Percentiles rank a stretch among this genome's conserved stretches.
Conservation (phyloP, 2,797 vertebrate species). For the Cossypha niveicapilla region DNA sequence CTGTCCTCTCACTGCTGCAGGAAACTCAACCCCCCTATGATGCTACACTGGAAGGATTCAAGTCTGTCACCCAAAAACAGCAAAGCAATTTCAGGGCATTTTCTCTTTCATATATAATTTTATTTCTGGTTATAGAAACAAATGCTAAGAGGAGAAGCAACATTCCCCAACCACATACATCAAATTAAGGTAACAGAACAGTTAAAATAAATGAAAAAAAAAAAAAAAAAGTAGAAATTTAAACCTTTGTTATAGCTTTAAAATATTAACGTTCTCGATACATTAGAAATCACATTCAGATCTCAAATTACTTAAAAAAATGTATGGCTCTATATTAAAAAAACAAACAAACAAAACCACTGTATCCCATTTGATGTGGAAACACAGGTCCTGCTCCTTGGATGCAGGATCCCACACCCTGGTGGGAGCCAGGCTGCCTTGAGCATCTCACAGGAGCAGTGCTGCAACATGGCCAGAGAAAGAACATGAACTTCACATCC, state of each 20-base stretch:
- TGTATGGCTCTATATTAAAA: conserved; percentile 72
- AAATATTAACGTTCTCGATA: conserved; percentile 76
- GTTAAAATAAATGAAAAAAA: conserved; percentile 75
- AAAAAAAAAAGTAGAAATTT: conserved; percentile 71
- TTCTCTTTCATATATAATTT: conserved; percentile 77
- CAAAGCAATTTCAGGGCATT: not conserved
- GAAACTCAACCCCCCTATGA: rapidly evolving
- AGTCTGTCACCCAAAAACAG: not conserved
- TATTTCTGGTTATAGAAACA: conserved; percentile 82
- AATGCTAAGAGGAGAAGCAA: conserved; percentile 76
- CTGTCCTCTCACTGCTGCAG: not conserved
- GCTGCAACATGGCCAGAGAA: not conserved
- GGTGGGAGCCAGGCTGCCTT: not conserved
- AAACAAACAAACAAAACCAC: conserved; percentile 56
- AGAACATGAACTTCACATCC: not conserved
- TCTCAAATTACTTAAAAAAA: conserved; percentile 72
- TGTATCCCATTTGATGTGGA: conserved; percentile 69
- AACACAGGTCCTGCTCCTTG: not conserved
- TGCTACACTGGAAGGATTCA: not conserved
- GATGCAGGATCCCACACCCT: not conserved
- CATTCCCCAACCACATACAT: conserved; percentile 75
- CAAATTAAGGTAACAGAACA: conserved; percentile 74
- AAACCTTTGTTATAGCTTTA: conserved; percentile 79
- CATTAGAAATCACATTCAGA: conserved; percentile 80
- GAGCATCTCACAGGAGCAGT: not conserved